Conservation (phyloP, 2,888 invertebrate genomes). For the Drosophila nigritarsus region DNA sequence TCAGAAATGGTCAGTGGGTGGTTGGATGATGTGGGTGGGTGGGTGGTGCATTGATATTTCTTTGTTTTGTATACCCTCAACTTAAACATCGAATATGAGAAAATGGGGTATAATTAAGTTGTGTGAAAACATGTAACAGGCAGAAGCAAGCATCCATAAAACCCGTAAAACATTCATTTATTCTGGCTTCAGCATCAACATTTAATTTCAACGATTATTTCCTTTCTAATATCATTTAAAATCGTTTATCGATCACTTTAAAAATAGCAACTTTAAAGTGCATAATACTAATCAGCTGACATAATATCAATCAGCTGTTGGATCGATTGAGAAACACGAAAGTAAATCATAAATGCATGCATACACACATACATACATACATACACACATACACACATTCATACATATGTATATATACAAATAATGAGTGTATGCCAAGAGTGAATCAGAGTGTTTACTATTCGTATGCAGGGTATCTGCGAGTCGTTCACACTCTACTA, state of each 20-base stretch:
- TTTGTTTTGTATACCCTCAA: background rate
- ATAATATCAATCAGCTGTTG: background rate
- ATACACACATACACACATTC: background rate
- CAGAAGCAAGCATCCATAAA: background rate
- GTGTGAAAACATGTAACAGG: background rate
- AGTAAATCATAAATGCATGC: background rate
- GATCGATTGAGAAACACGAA: background rate
- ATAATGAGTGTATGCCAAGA: background rate
- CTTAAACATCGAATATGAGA: background rate
- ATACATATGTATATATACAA: too few species aligned
- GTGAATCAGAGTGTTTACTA: background rate
- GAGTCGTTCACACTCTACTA: background rate
- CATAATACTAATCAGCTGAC: background rate
- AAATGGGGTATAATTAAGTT: background rate
- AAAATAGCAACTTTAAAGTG: background rate
- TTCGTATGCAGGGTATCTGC: background rate
- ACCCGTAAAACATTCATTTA: background rate
- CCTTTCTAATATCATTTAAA: background rate
- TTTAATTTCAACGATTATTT: background rate
- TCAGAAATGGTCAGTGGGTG: slow-evolving; percentile 21
- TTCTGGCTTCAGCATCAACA: background rate
- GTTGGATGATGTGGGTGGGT: background rate
- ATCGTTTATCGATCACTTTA: background rate
- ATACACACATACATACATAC: background rate
- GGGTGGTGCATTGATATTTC: background rate